Conservation (phyloP, 2,888 invertebrate species). For the Cryptus viduatorius region DNA sequence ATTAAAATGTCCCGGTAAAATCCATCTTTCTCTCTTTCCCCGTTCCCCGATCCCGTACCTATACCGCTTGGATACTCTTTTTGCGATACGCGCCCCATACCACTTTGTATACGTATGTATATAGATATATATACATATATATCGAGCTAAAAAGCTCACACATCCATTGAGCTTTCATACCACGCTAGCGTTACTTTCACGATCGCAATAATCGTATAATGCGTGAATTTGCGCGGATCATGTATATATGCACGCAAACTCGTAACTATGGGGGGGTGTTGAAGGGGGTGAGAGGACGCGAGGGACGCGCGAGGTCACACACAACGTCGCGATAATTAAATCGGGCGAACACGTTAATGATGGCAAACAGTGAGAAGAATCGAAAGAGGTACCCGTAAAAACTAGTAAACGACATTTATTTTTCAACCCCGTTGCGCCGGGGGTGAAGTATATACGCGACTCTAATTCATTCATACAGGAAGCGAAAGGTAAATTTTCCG, state of each 20-base stretch:
- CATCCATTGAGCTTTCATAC: not conserved
- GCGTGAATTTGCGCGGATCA: constrained; percentile 33
- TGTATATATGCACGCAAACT: not conserved
- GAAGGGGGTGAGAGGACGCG: not conserved
- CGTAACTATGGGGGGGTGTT: not conserved
- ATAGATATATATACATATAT: constrained; percentile 9
- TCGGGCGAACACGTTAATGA: constrained; percentile 34
- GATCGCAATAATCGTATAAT: constrained; percentile 38
- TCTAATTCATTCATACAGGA: no score
- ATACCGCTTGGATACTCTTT: constrained; percentile 9
- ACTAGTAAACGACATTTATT: constrained; percentile 7
- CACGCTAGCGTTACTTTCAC: constrained; percentile 32
- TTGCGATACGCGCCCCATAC: constrained; percentile 1
- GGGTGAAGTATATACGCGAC: no score
- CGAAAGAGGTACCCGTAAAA: not conserved
- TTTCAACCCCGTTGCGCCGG: not conserved
- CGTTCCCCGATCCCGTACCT: not conserved
- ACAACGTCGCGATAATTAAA: constrained; percentile 41
- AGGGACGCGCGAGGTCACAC: constrained; percentile 2
- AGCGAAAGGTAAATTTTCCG: no score
- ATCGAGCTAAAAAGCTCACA: not conserved
- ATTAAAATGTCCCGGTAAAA: constrained; percentile 52
- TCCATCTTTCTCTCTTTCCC: constrained; percentile 19
- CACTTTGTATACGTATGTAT: not conserved
- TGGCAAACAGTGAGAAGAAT: constrained; percentile 14